Conservation (phyloP, 2,797 vertebrate species). For the Coracias cyanogaster region DNA sequence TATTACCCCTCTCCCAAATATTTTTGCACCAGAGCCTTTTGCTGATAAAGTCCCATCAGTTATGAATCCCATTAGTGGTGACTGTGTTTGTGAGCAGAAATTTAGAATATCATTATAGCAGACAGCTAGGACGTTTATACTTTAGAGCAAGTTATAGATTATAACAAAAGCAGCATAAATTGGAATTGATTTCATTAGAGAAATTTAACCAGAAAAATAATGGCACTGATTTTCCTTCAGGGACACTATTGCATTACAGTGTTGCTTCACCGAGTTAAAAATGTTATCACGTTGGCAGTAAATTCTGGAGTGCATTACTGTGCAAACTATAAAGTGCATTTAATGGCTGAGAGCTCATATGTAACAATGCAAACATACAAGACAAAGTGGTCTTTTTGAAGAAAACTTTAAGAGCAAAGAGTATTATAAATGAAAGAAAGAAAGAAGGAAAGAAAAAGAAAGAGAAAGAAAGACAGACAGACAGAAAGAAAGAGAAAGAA, state of each 20-base stretch:
- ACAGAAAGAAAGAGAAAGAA: neutral
- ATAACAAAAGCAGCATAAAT: slow-evolving; percentile 51
- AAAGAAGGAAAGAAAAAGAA: neutral
- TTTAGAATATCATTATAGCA: slow-evolving; percentile 7
- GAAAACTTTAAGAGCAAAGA: neutral
- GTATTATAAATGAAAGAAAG: neutral
- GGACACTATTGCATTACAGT: slow-evolving; percentile 36
- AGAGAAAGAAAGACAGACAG: too few relatives aligned
- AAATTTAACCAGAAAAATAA: slow-evolving; percentile 68
- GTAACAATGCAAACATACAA: slow-evolving; percentile 20
- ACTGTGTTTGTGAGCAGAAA: slow-evolving; percentile 1
- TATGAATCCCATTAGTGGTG: neutral
- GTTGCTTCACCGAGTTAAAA: slow-evolving; percentile 75
- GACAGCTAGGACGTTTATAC: neutral
- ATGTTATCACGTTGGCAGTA: slow-evolving; percentile 62
- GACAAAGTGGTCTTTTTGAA: neutral
- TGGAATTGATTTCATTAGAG: slow-evolving; percentile 70
- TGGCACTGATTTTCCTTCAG: slow-evolving; percentile 55
- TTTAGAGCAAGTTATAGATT: slow-evolving; percentile 54
- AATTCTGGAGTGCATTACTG: slow-evolving; percentile 50
- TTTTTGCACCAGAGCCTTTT: neutral
- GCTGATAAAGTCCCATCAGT: slow-evolving; percentile 12
- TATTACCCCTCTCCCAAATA: neutral
- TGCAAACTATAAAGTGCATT: slow-evolving; percentile 50
- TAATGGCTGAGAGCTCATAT: slow-evolving; percentile 30